A percentile compares a stretch with the other conserved stretches of the same genome.
Conservation (phyloP, 2,113 vertebrate species). For the Formicarius rufipectus region DNA sequence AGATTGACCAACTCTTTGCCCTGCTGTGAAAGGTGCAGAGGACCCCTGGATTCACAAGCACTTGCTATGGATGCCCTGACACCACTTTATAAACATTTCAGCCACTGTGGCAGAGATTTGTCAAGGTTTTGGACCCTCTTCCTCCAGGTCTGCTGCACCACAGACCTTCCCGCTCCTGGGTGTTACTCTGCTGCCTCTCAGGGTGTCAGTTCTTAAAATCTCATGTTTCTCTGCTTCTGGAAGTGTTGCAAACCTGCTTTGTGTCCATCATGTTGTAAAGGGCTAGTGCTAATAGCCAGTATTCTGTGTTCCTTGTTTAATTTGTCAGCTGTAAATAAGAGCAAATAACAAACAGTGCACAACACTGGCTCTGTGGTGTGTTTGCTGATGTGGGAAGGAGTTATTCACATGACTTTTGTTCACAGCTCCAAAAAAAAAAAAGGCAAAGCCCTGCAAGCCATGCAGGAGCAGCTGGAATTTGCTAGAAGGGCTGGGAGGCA, state of each 20-base stretch:
- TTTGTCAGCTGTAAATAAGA: not conserved
- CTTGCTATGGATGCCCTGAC: accelerated
- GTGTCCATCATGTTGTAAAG: not conserved
- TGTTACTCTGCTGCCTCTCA: not conserved
- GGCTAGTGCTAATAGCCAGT: not conserved
- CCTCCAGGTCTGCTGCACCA: not conserved
- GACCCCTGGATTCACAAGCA: not conserved
- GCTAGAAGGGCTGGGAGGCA: not conserved
- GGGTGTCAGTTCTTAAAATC: not conserved
- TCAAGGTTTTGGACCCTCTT: not conserved
- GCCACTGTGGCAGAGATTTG: not conserved
- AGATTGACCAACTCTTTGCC: not conserved
- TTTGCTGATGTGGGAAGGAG: not conserved
- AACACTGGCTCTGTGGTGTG: not conserved
- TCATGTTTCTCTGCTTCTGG: not conserved
- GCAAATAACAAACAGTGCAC: not conserved
- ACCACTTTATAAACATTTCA: not conserved
- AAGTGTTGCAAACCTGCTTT: not conserved
- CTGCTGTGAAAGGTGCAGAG: not conserved
- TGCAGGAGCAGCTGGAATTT: not conserved
- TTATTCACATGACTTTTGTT: not conserved
- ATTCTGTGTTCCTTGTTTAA: not conserved
- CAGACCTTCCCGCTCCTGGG: not conserved
- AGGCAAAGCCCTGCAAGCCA: not conserved
- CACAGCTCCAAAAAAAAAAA: not conserved